Conservation (phyloP, 2,113 vertebrate species). For the Planiliza haematocheilus region DNA sequence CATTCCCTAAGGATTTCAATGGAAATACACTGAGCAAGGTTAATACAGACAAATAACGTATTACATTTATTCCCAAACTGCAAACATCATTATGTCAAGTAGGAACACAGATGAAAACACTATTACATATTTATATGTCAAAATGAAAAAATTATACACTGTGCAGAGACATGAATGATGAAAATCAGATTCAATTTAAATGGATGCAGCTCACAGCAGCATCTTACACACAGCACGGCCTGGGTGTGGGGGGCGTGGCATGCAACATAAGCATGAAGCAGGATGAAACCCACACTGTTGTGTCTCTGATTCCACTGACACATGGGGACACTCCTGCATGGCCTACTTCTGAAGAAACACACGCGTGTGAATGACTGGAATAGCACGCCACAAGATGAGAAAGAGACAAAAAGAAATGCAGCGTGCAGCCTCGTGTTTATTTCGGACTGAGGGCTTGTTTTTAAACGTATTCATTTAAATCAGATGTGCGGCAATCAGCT, state of each 20-base stretch:
- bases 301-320: constrained; percentile 39
- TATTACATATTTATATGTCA: rapidly evolving
- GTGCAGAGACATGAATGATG: too few relatives aligned
- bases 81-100: too few relatives aligned
- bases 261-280: constrained; percentile 43
- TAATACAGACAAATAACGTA: too few relatives aligned
- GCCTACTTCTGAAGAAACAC: constrained; percentile 38
- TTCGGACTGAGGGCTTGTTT: not conserved
- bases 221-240: not conserved
- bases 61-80: not conserved
- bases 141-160: not conserved
- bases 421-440: constrained; percentile 25
- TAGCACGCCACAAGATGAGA: not conserved
- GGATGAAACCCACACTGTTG: constrained; percentile 35
- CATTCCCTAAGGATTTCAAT: not conserved
- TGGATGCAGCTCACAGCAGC: not conserved
- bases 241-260: constrained; percentile 46
- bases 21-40: not conserved
- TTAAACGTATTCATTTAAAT: constrained; percentile 33
- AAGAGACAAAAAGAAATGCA: not conserved
- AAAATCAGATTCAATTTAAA: too few relatives aligned
- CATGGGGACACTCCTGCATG: constrained; percentile 36
- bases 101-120: too few relatives aligned
- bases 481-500: constrained; percentile 28
- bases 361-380: constrained; percentile 12